Evolutionary conservation across 2,113 vertebrate species (phyloP), one percentile per base, ranked within the genome.

Genomic region (Aptenodytes patagonicus): DNA sequence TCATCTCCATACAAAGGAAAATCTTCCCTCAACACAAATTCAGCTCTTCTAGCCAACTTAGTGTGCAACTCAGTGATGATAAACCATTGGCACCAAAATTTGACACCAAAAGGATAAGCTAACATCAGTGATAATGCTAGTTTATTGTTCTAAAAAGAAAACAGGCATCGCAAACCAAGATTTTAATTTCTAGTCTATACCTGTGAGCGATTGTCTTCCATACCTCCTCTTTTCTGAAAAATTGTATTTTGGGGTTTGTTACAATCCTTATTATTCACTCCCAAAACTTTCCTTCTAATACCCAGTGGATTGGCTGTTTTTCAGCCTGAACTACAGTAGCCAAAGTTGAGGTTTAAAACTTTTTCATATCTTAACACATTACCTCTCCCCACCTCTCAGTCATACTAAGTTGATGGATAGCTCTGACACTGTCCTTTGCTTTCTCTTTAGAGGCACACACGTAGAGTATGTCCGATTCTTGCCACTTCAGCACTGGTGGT

Each of bases 61-160:
- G 20, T 40, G 22, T 3, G 1, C 69, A 44, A 0, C 24, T 69
- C 13, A 0, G 14, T 20, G 54, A 11, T 44, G 14, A 31, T 52
- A 68, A 86, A 44, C 40, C 19, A 4, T 6, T 73, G 60, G 17
- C 21, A 24, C 36, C 36, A 64, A 64, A 94, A 28, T 51, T 6
- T 2, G 4, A 36, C 36, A 28, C 40, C 5, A 6, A 58, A 81
- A 57, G 52, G 58, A 77, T 47, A 29, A 69, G 36, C 7, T 65
- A 11, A 5, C 31, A 14, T 51, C 38, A 64, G 15, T 34, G 31
- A 28, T 66, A 49, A 36, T 17, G 36, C 24, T 14, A 36, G 61
- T 68, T 76, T 38, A 11, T 88, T 82, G 40, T 82, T 91, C 31
- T 80, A 21, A 69, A 91, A 87, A 7, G 31, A 36, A 36, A 77